A percentile compares a stretch with the other conserved stretches of the same genome.
phyloP scores from a whole-genome alignment of 1,140 invertebrate genomes.

The Papilio polytes region DNA sequence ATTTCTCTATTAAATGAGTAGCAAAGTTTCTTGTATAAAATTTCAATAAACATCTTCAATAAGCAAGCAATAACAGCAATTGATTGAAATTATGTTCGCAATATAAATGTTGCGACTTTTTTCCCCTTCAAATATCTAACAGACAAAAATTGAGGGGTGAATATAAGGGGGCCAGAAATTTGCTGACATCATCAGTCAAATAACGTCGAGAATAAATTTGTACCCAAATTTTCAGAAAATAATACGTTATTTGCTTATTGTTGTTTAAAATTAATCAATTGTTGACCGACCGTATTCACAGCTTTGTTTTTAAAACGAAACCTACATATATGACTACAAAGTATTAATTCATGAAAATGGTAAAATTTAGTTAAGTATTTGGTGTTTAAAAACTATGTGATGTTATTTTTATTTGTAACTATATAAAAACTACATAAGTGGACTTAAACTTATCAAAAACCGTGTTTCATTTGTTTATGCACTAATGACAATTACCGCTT shows the following conservation, averaged over 20 bases:
- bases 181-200: constrained; percentile 63
- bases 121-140: constrained; percentile 62
- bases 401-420: no score
- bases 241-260: constrained; percentile 15
- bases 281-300: neutral
- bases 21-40: neutral
- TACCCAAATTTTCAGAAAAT: constrained; percentile 34
- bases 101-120: constrained; percentile 69
- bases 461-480: neutral
- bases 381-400: no score
- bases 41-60: constrained; percentile 39
- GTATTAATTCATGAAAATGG: no score
- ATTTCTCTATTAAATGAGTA: neutral
- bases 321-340: neutral
- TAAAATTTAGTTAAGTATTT: no score
- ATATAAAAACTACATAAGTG: neutral
- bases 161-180: constrained; percentile 59
- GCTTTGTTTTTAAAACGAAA: neutral
- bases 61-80: constrained; percentile 41
- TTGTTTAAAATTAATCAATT: neutral
- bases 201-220: constrained; percentile 46
- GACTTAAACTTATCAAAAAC: neutral
- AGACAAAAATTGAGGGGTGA: constrained; percentile 59
- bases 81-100: constrained; percentile 60
- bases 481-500: neutral